A percentile compares a stretch with the other conserved stretches of the same genome.
phyloP scores from a whole-genome alignment of 2,113 vertebrate genomes.

The Oreochromis niloticus region DNA sequence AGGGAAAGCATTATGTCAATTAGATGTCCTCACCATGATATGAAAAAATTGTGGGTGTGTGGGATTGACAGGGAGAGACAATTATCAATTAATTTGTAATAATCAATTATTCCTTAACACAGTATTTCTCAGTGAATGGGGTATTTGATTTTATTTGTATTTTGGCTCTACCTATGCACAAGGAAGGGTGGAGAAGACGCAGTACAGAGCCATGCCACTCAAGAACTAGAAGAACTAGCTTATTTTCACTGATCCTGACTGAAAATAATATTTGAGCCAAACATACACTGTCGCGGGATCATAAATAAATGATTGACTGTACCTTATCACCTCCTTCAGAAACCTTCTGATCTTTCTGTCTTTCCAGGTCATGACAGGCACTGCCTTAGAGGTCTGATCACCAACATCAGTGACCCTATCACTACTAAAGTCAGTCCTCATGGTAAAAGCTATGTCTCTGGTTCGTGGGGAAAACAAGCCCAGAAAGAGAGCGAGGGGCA shows the following conservation, averaged over 20 bases:
- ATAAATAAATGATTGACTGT: neutral
- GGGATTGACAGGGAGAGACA: too few species aligned
- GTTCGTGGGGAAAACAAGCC: constrained; percentile 83
- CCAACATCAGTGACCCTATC: constrained; percentile 76
- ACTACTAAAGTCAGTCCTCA: constrained; percentile 77
- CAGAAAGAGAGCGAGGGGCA: neutral
- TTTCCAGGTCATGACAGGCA: constrained; percentile 4
- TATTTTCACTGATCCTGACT: neutral
- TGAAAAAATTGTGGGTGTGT: too few species aligned
- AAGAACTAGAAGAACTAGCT: too few species aligned
- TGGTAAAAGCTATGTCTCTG: constrained; percentile 73
- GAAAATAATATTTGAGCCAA: neutral
- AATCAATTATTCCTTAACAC: too few species aligned
- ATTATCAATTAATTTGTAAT: too few species aligned
- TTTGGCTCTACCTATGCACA: too few species aligned
- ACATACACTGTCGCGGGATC: neutral
- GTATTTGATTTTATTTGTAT: too few species aligned
- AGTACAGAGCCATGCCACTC: neutral
- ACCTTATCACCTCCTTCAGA: neutral
- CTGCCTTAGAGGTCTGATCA: constrained; percentile 58
- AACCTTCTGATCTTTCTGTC: neutral
- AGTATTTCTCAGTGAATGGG: too few species aligned
- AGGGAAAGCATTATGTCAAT: too few species aligned
- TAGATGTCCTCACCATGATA: too few species aligned
- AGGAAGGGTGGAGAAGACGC: too few species aligned